Base-by-base conservation (phyloP, 2,797 vertebrate species). In the Hylomyscus alleni region DNA sequence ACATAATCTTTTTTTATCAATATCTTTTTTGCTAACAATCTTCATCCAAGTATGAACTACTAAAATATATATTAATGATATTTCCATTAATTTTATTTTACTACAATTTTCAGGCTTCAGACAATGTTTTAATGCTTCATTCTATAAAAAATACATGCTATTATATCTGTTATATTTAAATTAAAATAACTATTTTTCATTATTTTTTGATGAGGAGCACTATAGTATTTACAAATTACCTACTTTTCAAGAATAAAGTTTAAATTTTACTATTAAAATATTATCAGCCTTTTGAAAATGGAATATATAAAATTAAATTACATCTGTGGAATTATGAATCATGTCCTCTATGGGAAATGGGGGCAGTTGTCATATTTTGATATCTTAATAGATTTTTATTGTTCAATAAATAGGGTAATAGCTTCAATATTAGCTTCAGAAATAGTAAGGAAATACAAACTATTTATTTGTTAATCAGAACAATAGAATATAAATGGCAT, bases 371-470 rank as follows among this genome's bases (percentile, higher is more conserved):
- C 7, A 72, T 47, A 52, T 34, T 65, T 95, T 80, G 24, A 5
- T 17, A 47, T 83, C 92, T 92, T 69, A 77, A 69, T 75, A 94
- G 8, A 65, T 78, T 90, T 94, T 8, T 82, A 7, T 90, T 78
- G 11, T 3, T 6, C 75, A 69, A 24, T 89, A 76, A 34, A 19
- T 40, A 95, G 3, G 12, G n/a, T 95, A 26, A 80, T 62, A 69
- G 3, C 67, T 62, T 37, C 15, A 92, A 80, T 26, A 40, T 77
- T 34, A 94, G 24, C 67, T 95, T 90, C 26, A 62, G 52, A 92
- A 96, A 54, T 72, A 89, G 58, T 94, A 91, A 82, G 3, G 56
- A 90, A 90, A 95, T 83, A 47, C 19, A 82, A 87, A 94, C 44
- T 92, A 75, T 29, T 87, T 92, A 78, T 29, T 87, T 1, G 15